These are phyloP conservation scores for Anadara kagoshimensis DNA, from an alignment of 1,140 invertebrate genomes.

Conservation along the genomic window DNA sequence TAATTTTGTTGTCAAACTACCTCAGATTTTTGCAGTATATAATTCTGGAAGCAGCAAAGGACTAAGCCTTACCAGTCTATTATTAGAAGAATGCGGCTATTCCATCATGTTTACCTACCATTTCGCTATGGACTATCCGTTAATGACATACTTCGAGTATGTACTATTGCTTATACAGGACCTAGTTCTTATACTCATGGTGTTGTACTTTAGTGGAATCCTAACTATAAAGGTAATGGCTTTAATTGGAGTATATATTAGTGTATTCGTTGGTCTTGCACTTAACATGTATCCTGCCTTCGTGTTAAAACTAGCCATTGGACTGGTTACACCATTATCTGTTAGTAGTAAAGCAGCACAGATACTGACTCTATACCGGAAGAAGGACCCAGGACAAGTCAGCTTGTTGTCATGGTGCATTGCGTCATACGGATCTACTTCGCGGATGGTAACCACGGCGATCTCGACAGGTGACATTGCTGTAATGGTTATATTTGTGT, in stretches of 20 bases:
- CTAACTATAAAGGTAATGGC: too few relatives aligned
- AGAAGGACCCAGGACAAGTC: constrained; percentile 42
- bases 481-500: constrained; percentile 37
- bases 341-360: constrained; percentile 41
- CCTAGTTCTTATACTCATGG: not conserved
- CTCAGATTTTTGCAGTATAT: constrained; percentile 42
- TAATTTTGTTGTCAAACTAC: constrained; percentile 44
- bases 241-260: constrained; percentile 13
- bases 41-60: constrained; percentile 40
- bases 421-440: constrained; percentile 37
- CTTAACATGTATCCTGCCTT: constrained; percentile 34
- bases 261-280: constrained; percentile 20
- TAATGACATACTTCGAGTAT: constrained; percentile 51
- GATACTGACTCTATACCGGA: constrained; percentile 27
- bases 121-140: constrained; percentile 48
- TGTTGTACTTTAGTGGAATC: too few relatives aligned
- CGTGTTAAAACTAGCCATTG: constrained; percentile 20
- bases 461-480: constrained; percentile 44
- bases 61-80: constrained; percentile 39
- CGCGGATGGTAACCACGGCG: constrained; percentile 39
- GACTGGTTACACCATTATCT: constrained; percentile 28
- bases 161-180: constrained; percentile 48
- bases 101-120: constrained; percentile 53
- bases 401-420: constrained; percentile 33
- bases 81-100: constrained; percentile 49